phyloP scores from a whole-genome alignment of 2,888 invertebrate genomes.

The Neoitamus cyanurus region DNA sequence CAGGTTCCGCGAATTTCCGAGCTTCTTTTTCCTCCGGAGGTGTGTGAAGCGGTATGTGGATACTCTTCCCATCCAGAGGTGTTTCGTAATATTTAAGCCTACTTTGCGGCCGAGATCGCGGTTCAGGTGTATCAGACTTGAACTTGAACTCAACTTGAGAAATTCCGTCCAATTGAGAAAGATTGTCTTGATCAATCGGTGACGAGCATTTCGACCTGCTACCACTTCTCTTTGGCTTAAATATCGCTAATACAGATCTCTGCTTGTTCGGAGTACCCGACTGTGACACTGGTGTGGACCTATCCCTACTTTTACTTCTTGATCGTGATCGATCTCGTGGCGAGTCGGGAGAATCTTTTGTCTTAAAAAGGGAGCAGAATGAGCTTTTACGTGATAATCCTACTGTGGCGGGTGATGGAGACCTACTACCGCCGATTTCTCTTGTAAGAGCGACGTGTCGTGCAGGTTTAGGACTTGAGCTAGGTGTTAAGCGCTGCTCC shows the following conservation, averaged over 20 bases:
- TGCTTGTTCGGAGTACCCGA: conserved; percentile 73
- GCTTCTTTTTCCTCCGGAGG: conserved; percentile 74
- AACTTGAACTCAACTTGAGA: conserved; percentile 67
- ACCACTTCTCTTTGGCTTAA: conserved; percentile 70
- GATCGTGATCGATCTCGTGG: conserved; percentile 68
- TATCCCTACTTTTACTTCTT: conserved; percentile 73
- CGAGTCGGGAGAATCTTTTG: conserved; percentile 70
- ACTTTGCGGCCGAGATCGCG: conserved; percentile 60
- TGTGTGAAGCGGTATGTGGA: conserved; percentile 80
- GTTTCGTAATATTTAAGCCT: conserved; percentile 73
- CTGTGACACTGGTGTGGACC: conserved; percentile 63
- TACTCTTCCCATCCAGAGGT: conserved; percentile 72
- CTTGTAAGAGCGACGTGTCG: conserved; percentile 59
- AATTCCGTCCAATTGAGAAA: conserved; percentile 65
- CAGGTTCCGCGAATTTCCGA: conserved; percentile 56
- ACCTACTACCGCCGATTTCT: conserved; percentile 64
- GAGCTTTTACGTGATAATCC: conserved; percentile 81
- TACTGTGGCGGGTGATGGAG: conserved; percentile 77
- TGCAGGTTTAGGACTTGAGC: conserved; percentile 67
- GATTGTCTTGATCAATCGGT: conserved; percentile 59
- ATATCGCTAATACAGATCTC: conserved; percentile 76
- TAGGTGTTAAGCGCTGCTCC: conserved; percentile 66
- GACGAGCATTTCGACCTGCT: conserved; percentile 68
- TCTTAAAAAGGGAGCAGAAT: conserved; percentile 82
- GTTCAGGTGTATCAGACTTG: conserved; percentile 54